Percentiles rank a stretch among this genome's conserved stretches.
These are phyloP conservation scores for Pelochelys cantorii DNA, from an alignment of 2,797 vertebrate genomes.

Conservation along the genomic window DNA sequence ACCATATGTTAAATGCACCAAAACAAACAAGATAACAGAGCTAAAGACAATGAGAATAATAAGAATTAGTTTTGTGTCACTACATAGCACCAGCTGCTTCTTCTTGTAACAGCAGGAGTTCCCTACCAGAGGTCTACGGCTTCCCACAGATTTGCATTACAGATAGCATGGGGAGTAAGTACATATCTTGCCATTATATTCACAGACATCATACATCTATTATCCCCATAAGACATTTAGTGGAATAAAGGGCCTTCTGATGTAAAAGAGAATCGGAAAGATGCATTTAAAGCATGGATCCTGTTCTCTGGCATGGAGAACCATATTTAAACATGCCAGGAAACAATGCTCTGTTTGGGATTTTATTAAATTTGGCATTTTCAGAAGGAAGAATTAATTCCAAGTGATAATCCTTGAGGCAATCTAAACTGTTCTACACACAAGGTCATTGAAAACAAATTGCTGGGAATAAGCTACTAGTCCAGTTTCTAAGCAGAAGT, in stretches of 20 bases:
- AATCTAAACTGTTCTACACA: neutral
- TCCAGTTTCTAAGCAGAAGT: neutral
- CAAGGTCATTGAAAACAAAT: neutral
- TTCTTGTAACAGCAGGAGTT: neutral
- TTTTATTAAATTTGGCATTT: neutral
- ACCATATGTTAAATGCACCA: neutral
- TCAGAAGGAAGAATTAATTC: neutral
- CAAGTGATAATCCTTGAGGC: rapidly evolving
- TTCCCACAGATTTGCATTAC: neutral
- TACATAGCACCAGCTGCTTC: neutral
- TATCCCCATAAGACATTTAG: neutral
- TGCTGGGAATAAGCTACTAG: neutral
- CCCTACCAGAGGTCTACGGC: neutral
- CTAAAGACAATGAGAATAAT: neutral
- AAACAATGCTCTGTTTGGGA: neutral
- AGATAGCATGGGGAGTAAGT: rapidly evolving
- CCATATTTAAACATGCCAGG: neutral
- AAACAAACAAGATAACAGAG: slow-evolving; percentile 1
- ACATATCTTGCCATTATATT: rapidly evolving
- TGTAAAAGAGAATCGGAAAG: neutral
- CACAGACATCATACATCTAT: rapidly evolving
- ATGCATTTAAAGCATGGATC: neutral
- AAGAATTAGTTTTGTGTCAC: neutral
- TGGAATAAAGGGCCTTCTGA: neutral
- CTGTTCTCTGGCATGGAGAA: neutral